Percentiles rank a stretch among this genome's conserved stretches.
phyloP scores from a whole-genome alignment of 2,113 vertebrate genomes.

The Charina bottae region DNA sequence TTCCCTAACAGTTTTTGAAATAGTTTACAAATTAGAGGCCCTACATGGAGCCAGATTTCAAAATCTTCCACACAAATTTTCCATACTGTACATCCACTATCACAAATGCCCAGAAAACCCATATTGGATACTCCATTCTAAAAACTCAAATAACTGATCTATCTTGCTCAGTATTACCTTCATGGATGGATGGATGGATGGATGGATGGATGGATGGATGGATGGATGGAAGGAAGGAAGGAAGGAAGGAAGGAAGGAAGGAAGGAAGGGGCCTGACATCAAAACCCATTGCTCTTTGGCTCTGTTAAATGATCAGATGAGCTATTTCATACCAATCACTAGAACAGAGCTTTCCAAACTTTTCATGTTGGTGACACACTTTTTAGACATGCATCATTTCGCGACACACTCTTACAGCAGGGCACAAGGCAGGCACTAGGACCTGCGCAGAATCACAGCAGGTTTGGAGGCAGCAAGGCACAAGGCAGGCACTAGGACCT shows the following conservation, averaged over 20 bases:
- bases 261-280: background rate
- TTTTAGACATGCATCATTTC: too few relatives aligned
- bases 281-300: background rate
- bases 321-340: background rate
- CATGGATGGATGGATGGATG: too few relatives aligned
- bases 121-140: background rate
- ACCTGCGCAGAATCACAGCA: too few relatives aligned
- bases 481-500: too few relatives aligned
- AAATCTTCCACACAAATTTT: background rate
- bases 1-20: background rate
- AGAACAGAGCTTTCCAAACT: too few relatives aligned
- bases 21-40: background rate
- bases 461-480: too few relatives aligned
- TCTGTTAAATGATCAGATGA: background rate
- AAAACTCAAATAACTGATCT: background rate
- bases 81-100: background rate
- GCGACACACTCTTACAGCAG: too few relatives aligned
- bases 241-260: background rate
- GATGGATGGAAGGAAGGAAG: too few relatives aligned
- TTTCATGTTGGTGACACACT: too few relatives aligned
- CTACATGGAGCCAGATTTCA: background rate
- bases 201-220: too few relatives aligned
- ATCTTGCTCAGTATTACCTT: background rate
- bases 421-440: too few relatives aligned
- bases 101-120: background rate